These are phyloP conservation scores for Siphamia tubifer DNA, from an alignment of 2,113 vertebrate species.

Conservation along the genomic window DNA sequence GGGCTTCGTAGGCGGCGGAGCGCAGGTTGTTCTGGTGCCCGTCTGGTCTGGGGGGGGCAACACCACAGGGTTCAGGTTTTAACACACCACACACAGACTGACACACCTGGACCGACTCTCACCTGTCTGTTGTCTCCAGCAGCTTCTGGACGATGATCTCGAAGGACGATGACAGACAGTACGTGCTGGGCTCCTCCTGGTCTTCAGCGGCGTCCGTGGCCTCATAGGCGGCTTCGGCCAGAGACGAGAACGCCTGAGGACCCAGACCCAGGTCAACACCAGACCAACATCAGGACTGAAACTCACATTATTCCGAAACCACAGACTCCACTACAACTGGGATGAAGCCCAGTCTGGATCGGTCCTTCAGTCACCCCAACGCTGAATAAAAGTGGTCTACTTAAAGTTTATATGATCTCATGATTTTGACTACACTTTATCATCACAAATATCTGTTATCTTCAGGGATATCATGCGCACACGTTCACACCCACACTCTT, in stretches of 20 bases:
- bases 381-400: too few species aligned
- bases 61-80: not conserved
- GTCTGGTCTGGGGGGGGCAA: constrained; percentile 83
- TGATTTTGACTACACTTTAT: too few species aligned
- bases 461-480: too few species aligned
- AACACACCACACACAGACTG: not conserved
- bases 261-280: too few species aligned
- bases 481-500: too few species aligned
- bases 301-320: too few species aligned
- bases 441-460: too few species aligned
- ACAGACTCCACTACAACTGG: too few species aligned
- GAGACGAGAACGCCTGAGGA: constrained; percentile 95
- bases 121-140: constrained; percentile 96
- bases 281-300: not conserved
- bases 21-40: constrained; percentile 98
- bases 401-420: too few species aligned
- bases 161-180: constrained; percentile 97
- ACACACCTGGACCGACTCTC: not conserved
- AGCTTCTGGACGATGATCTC: constrained; percentile 98
- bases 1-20: constrained; percentile 94
- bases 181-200: constrained; percentile 95
- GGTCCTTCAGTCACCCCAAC: rapidly evolving
- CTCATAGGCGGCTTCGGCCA: constrained; percentile 97
- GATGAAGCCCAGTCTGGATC: too few species aligned
- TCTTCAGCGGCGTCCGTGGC: constrained; percentile 95